These are phyloP conservation scores for Saccopteryx leptura DNA, from an alignment of 2,113 vertebrate genomes.

Conservation along the genomic window DNA sequence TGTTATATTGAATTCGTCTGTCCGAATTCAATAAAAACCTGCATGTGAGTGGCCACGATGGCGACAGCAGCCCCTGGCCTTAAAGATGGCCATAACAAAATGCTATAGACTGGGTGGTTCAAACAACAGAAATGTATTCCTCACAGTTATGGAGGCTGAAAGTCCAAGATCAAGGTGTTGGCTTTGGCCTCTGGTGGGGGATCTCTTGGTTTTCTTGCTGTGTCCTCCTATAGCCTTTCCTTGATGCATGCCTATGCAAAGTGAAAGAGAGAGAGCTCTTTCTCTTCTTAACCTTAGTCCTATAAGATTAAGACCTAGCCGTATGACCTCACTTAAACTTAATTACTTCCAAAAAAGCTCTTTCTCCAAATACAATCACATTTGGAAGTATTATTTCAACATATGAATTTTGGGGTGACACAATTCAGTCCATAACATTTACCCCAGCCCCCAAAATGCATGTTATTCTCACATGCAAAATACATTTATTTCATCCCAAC, in stretches of 20 bases:
- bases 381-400: background rate
- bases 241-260: background rate
- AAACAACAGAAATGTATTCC: background rate
- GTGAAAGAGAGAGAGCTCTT: background rate
- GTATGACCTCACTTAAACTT: conserved; percentile 17
- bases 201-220: background rate
- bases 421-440: background rate
- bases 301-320: background rate
- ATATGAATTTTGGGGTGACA: background rate
- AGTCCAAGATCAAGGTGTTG: background rate
- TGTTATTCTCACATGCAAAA: background rate
- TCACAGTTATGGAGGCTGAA: background rate
- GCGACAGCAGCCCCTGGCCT: too few relatives aligned
- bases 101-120: background rate
- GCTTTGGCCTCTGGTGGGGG: background rate
- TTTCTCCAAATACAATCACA: background rate
- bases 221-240: background rate
- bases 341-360: background rate
- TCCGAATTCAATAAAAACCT: too few relatives aligned
- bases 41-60: too few relatives aligned
- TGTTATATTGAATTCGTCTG: too few relatives aligned
- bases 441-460: background rate
- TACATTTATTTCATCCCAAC: background rate
- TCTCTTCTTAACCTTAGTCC: background rate
- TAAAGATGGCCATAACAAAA: conserved; percentile 6